Percentiles rank a stretch among this genome's conserved stretches.
phyloP scores from a whole-genome alignment of 2,113 vertebrate genomes.

The Sitta europaea region DNA sequence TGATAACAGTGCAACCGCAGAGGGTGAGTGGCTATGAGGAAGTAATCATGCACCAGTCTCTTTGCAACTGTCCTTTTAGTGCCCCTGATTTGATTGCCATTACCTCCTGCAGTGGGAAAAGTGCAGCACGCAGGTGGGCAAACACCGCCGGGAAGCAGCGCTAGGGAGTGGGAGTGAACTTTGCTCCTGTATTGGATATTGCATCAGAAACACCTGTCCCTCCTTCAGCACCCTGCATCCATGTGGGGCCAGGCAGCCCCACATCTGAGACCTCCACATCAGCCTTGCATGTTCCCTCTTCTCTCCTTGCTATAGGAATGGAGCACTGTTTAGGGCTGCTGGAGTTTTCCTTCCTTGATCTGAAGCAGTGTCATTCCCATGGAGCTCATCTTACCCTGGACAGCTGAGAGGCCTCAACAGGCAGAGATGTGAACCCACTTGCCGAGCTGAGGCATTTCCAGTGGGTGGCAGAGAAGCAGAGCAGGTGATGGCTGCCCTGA shows the following conservation, averaged over 20 bases:
- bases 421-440: not conserved
- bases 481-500: not conserved
- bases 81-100: not conserved
- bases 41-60: not conserved
- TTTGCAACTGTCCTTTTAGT: not conserved
- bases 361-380: not conserved
- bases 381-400: not conserved
- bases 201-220: not conserved
- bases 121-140: not conserved
- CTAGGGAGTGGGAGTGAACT: not conserved
- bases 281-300: not conserved
- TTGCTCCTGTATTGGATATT: not conserved
- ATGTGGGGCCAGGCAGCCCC: not conserved
- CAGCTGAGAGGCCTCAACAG: not conserved
- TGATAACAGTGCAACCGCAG: not conserved
- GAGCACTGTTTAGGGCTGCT: not conserved
- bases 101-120: not conserved
- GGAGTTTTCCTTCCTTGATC: not conserved
- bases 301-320: not conserved
- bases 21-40: not conserved
- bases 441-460: not conserved
- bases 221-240: not conserved
- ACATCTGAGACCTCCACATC: no score
- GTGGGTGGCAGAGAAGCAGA: not conserved
- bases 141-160: accelerated